A percentile compares a stretch with the other conserved stretches of the same genome.
Evolutionary conservation across 2,113 vertebrate species (phyloP).

Genomic region (Phalacrocorax aristotelis): DNA sequence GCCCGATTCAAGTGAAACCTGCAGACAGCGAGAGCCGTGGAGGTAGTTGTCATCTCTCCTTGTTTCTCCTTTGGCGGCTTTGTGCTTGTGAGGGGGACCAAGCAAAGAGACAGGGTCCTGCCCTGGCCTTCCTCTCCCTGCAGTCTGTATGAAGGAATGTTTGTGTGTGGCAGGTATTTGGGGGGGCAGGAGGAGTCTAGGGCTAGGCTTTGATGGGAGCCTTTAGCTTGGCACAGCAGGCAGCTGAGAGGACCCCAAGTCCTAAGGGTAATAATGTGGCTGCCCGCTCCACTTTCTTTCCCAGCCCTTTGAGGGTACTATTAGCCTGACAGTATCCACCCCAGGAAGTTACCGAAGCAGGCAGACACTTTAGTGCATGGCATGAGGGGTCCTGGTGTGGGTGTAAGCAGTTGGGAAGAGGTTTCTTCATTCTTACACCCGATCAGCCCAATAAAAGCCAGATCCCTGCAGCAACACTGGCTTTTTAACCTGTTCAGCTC

Average conservation of each 20-base stretch:
- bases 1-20: conserved; percentile 86
- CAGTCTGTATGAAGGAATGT: background rate
- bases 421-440: background rate
- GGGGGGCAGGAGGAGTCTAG: background rate
- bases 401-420: background rate
- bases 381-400: background rate
- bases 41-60: conserved; percentile 84
- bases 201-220: background rate
- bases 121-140: background rate
- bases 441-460: background rate
- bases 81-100: background rate
- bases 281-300: background rate
- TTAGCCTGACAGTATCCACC: background rate
- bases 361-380: background rate
- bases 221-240: background rate
- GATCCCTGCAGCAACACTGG: background rate
- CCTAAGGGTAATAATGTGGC: background rate
- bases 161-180: background rate
- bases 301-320: background rate
- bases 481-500: background rate
- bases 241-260: background rate
- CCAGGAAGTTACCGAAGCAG: background rate
- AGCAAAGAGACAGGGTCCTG: background rate
- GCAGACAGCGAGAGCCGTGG: conserved; percentile 98
- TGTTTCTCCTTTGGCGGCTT: background rate